Evolutionary conservation across 2,888 invertebrate species (phyloP), one percentile per base, ranked within the genome.

Genomic region (Nymphalis c-album): DNA sequence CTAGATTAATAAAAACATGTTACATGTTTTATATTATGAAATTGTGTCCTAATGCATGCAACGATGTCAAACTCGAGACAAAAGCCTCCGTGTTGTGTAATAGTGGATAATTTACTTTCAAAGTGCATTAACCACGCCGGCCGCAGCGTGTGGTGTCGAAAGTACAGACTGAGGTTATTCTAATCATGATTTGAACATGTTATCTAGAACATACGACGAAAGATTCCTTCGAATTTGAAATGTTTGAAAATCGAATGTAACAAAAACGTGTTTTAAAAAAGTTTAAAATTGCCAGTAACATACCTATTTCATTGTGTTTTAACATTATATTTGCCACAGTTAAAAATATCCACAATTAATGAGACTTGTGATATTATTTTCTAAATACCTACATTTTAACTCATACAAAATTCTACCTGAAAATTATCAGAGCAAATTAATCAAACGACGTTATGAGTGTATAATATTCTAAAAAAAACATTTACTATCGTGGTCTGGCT

Each of bases 81-180:
- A 74, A 67, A 70, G 70, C 69, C 64, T 64, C 63, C 60, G 22
- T 46, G 63, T 74, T 74, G 72, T 68, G 71, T 73, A 74, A 74
- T 68, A 40, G 63, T 63, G 69, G 67, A 69, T 72, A 70, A 73
- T 70, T 74, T 73, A 74, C 73, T 74, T 74, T 74, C 72, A 67
- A 68, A 71, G 69, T 70, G 67, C 73, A 74, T 71, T 71, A 69
- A 64, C 67, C 70, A 63, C 67, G 67, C 51, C 70, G 64, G 60
- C 71, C 68, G 68, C 69, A 53, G 66, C 35, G 57, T 67, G 55
- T 64, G 51, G 64, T 73, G 73, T 69, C 62, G 72, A 68, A 71
- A 71, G 59, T 53, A 64, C 63, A 40, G 53, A 53, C 64, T 63
- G 67, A 60, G 67, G 64, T 67, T 69, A 66, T 63, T 64, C 64